Conservation (phyloP, 2,797 vertebrate species). For the Enteromius argenteus region DNA sequence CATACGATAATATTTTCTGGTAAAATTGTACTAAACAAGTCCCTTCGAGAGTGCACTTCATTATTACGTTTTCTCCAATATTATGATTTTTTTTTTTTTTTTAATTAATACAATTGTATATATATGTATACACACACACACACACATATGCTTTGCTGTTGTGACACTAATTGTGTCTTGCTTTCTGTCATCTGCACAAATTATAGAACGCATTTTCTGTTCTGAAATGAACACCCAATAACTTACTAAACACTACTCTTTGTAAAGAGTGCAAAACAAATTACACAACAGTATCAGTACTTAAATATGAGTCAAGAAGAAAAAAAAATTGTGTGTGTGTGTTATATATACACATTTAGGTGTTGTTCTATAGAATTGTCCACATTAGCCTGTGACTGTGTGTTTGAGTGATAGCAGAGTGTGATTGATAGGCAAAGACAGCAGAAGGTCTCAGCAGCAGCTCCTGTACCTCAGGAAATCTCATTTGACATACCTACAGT, state of each 20-base stretch:
- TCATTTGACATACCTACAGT: slow-evolving; percentile 56
- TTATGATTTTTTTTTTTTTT: neutral
- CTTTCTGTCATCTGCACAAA: neutral
- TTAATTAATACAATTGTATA: no score
- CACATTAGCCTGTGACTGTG: neutral
- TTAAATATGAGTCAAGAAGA: neutral
- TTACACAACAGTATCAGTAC: neutral
- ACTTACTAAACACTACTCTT: neutral
- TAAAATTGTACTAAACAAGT: neutral
- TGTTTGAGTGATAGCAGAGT: slow-evolving; percentile 14
- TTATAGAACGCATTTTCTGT: neutral
- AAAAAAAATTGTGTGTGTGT: neutral
- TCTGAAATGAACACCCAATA: neutral
- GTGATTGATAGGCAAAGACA: slow-evolving; percentile 34
- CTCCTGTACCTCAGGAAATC: slow-evolving; percentile 52
- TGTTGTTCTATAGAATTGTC: neutral
- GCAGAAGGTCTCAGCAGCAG: slow-evolving; percentile 29
- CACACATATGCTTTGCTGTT: neutral
- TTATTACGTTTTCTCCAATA: neutral
- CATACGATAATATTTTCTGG: neutral
- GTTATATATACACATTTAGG: neutral
- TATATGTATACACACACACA: no score
- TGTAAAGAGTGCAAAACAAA: neutral
- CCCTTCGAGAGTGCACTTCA: neutral
- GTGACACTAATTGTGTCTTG: neutral